phyloP scores from a whole-genome alignment of 2,888 invertebrate genomes.

The Ormia ochracea region DNA sequence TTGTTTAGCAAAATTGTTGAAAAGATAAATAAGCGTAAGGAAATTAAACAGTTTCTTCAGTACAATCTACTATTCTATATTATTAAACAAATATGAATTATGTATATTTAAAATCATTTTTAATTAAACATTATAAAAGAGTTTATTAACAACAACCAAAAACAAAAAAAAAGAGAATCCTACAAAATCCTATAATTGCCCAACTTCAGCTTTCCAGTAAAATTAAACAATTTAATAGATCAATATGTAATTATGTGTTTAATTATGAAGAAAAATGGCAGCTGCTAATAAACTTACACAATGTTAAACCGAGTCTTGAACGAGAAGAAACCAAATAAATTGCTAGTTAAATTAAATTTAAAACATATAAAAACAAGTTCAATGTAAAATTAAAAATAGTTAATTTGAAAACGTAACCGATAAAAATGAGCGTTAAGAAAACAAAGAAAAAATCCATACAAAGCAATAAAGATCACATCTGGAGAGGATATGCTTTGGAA shows the following conservation, averaged over 20 bases:
- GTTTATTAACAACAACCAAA: slow-evolving; percentile 18
- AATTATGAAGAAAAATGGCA: slow-evolving; percentile 21
- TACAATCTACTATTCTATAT: slow-evolving; percentile 31
- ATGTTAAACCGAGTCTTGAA: not conserved
- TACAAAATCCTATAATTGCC: slow-evolving; percentile 13
- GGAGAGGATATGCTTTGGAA: not conserved
- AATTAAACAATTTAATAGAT: slow-evolving; percentile 40
- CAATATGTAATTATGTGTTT: slow-evolving; percentile 52
- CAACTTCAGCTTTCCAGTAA: not conserved
- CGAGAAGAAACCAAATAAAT: slow-evolving; percentile 16
- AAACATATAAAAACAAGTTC: slow-evolving; percentile 4
- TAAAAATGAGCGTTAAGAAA: not conserved
- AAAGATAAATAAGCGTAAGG: not conserved
- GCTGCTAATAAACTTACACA: slow-evolving; percentile 1
- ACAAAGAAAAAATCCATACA: not conserved
- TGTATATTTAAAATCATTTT: slow-evolving; percentile 10
- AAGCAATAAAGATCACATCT: not conserved
- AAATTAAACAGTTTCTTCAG: slow-evolving; percentile 19
- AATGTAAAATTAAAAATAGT: slow-evolving; percentile 34
- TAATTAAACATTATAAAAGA: slow-evolving; percentile 16
- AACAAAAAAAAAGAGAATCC: not conserved
- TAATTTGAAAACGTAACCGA: slow-evolving; percentile 40
- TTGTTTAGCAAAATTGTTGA: slow-evolving; percentile 56
- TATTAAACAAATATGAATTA: slow-evolving; percentile 19
- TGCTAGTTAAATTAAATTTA: slow-evolving; percentile 51